A percentile compares a stretch with the other conserved stretches of the same genome.
Conservation (phyloP, 2,113 vertebrate genomes). For the Hyperopisus bebe region DNA sequence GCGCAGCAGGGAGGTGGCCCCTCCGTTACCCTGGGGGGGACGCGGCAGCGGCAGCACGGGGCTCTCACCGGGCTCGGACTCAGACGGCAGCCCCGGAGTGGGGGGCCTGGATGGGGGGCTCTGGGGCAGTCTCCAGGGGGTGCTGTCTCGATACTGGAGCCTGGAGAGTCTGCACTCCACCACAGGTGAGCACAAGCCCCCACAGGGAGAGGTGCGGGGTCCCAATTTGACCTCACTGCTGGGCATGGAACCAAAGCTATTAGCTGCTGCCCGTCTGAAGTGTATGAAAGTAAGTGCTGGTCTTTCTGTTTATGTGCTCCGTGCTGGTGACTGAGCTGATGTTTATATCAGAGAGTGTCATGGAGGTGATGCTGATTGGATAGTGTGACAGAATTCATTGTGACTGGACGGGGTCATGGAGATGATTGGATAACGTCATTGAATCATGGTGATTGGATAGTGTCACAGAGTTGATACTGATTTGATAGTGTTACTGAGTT, state of each 20-base stretch:
- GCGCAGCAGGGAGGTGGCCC: constrained; percentile 74
- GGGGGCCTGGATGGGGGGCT: constrained; percentile 65
- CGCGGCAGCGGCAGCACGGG: constrained; percentile 73
- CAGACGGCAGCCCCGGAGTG: constrained; percentile 75
- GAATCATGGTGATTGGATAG: background rate
- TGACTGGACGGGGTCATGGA: background rate
- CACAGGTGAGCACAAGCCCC: constrained; percentile 68
- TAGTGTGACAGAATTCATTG: background rate
- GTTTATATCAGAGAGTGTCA: background rate
- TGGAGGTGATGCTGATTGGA: background rate
- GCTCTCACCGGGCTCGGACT: constrained; percentile 81
- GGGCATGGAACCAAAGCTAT: background rate
- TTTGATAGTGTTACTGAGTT: background rate
- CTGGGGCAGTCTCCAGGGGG: constrained; percentile 74
- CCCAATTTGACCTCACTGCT: background rate
- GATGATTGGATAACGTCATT: background rate
- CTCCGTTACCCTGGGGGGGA: constrained; percentile 69
- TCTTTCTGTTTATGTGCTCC: background rate
- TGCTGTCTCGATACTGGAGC: constrained; percentile 89
- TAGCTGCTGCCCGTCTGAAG: background rate
- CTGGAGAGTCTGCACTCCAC: constrained; percentile 90
- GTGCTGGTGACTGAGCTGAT: background rate
- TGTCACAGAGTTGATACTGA: background rate
- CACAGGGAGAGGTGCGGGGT: background rate
- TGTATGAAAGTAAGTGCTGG: background rate